Base-by-base conservation (phyloP, 2,888 invertebrate genomes). In the Cryptus viduatorius region DNA sequence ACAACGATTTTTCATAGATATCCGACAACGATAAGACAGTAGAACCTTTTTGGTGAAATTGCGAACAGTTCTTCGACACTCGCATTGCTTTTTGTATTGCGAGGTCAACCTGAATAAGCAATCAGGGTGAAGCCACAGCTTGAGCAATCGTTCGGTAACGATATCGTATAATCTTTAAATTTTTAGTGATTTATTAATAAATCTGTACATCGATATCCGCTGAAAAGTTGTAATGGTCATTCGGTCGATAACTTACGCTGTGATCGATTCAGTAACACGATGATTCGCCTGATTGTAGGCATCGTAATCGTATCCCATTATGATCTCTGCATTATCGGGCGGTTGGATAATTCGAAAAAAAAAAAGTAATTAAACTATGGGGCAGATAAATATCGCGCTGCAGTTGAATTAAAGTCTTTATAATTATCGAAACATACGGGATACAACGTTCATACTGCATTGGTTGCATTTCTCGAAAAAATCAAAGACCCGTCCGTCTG, bases 81-180 rank as follows among this genome's bases (percentile, higher is more conserved):
- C 53, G 46, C 50, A 68, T 37, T 86, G 86, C 16, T 42, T 77
- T 61, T 37, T 64, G 78, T 86, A 82, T 19, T 48, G 67, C 14
- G 31, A 29, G 3, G 87, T 88, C n/a, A 86, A 37, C 31, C 65
- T 56, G 42, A 82, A 89, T 37, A 89, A 87, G 72, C 86, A 88
- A 64, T 88, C 85, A 0, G 88, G 87, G 73, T 89, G 79, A 19
- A 89, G 80, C 89, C 89, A 89, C 0, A 88, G 16, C 44, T 89
- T 89, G 78, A 86, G 71, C 87, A 88, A 88, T 83, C 89, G 76
- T 16, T 84, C 69, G 16, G 86, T 71, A 42, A 87, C 19, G 5
- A 88, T 64, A 69, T 87, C 68, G 75, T 89, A 89, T 82, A 89
- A 87, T 77, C 89, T 88, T 12, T 1, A 79, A 48, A 48, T 3